Evolutionary conservation across 2,888 invertebrate genomes (phyloP).

Genomic region (Ophion obscuratus): DNA sequence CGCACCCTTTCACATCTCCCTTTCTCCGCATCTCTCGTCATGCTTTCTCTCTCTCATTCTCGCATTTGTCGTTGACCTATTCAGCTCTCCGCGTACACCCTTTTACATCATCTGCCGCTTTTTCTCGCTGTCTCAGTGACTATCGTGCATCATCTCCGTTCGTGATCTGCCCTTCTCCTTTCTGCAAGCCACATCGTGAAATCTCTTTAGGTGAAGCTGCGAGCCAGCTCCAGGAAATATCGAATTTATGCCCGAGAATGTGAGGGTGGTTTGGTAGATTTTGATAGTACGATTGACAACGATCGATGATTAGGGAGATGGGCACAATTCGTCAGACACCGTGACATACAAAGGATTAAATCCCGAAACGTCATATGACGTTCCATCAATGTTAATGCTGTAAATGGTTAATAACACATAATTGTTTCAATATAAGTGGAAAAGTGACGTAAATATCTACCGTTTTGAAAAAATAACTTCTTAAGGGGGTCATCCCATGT

Average conservation of each 20-base stretch:
- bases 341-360: no score
- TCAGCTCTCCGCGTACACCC: constrained; percentile 70
- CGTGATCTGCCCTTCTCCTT: not conserved
- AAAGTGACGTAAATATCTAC: no score
- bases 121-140: constrained; percentile 14
- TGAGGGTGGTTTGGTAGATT: not conserved
- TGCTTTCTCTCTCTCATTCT: constrained; percentile 20
- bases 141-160: constrained; percentile 39
- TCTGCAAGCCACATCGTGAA: constrained; percentile 36
- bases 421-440: no score
- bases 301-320: not conserved
- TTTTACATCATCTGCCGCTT: constrained; percentile 61
- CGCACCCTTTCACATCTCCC: constrained; percentile 55
- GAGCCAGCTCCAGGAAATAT: constrained; percentile 35
- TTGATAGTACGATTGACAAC: not conserved
- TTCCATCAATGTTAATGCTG: no score
- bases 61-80: constrained; percentile 77
- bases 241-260: constrained; percentile 27
- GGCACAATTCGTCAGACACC: no score
- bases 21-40: constrained; percentile 17
- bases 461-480: no score
- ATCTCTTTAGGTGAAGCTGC: constrained; percentile 30
- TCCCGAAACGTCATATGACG: no score
- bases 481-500: no score
- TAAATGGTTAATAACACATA: no score